These are phyloP conservation scores for Andricus curvator DNA, from an alignment of 2,888 invertebrate genomes.

Conservation along the genomic window DNA sequence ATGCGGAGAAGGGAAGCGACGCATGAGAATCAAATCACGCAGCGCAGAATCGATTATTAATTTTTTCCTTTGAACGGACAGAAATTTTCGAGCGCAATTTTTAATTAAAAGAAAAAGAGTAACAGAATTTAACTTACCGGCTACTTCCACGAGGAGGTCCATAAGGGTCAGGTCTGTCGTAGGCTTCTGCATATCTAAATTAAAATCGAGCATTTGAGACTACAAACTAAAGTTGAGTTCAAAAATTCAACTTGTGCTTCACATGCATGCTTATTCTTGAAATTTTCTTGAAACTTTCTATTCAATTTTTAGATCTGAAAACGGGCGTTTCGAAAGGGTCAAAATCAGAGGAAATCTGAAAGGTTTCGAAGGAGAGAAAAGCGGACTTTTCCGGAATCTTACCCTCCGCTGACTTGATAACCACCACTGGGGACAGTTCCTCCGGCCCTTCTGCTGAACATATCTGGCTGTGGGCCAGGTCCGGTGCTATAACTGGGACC, in stretches of 20 bases:
- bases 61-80: slow-evolving; percentile 28
- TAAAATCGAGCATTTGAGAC: slow-evolving; percentile 3
- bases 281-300: slow-evolving; percentile 8
- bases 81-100: slow-evolving; percentile 29
- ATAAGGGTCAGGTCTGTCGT: slow-evolving; percentile 76
- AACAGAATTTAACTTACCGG: slow-evolving; percentile 70
- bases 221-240: not conserved
- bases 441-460: slow-evolving; percentile 76
- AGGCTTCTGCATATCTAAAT: slow-evolving; percentile 74
- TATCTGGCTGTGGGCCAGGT: slow-evolving; percentile 75
- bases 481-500: slow-evolving; percentile 73
- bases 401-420: slow-evolving; percentile 76
- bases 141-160: slow-evolving; percentile 76
- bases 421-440: slow-evolving; percentile 74
- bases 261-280: not conserved
- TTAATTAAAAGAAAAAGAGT: slow-evolving; percentile 37
- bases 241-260: not conserved
- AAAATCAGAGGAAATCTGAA: not conserved
- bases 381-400: slow-evolving; percentile 54
- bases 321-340: not conserved
- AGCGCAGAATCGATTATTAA: slow-evolving; percentile 42
- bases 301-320: not conserved
- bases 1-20: slow-evolving; percentile 51
- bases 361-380: not conserved
- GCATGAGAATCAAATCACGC: slow-evolving; percentile 49